Evolutionary conservation across 2,113 vertebrate species (phyloP), one percentile per base, ranked within the genome.

Genomic region (Geococcyx californianus): DNA sequence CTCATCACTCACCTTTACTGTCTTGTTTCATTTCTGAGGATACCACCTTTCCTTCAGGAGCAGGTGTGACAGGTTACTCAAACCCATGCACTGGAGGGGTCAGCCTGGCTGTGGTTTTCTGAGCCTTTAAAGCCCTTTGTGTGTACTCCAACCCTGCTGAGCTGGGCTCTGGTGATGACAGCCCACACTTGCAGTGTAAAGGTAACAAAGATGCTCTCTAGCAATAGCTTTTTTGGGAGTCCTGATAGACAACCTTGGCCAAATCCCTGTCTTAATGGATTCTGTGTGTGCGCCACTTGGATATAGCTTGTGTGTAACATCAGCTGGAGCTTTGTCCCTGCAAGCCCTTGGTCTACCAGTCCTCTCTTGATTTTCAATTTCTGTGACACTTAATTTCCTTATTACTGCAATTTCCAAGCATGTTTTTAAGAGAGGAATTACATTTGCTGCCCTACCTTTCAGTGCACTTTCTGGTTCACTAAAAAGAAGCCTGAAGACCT

Each of bases 351-450:
- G 1, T 73, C 55, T 36, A 36, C 29, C 44, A 44, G 31, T 20
- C 38, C 47, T 36, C 44, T 49, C 68, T 78, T n/a, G 56, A 28
- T 72, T 87, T 92, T 45, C 26, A 47, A 10, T 87, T 49, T 36
- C 3, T 58, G 9, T 66, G 33, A 56, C 51, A 58, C 19, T 29
- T 31, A 2, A 74, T 99, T 99, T 73, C 84, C 45, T 26, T 25
- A 8, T 98, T 98, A 3, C 97, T 99, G 67, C 98, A 98, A n/a
- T 98, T 75, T 79, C 49, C 36, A 52, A 33, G n/a, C 3, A 4
- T 15, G 51, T 49, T 33, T 49, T 44, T 5, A 55, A 33, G 45
- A 16, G 56, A 75, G 38, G 44, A 42, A n/a, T 42, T 26, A 3
- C 44, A 52, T 34, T 79, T 72, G 26, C 75, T 88, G 79, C 31